Evolutionary conservation across 2,113 vertebrate genomes (phyloP).

Genomic region (Trogon melanurus): DNA sequence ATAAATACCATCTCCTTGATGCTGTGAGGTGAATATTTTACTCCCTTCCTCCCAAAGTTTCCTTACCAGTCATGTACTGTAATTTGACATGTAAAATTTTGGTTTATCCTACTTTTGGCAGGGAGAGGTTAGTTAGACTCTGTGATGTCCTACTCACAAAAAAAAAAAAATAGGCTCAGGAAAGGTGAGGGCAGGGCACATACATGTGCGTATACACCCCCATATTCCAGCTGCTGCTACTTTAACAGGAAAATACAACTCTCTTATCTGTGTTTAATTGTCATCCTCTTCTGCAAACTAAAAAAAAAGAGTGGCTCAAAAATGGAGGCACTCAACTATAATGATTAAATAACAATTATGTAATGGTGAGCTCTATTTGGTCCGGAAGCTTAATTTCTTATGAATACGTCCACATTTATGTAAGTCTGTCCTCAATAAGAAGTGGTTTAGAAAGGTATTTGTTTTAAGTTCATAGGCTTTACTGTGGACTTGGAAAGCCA

Average conservation of each 20-base stretch:
- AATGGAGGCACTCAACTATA: neutral
- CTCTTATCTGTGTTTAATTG: neutral
- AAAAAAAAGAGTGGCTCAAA: neutral
- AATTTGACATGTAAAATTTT: neutral
- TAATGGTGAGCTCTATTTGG: neutral
- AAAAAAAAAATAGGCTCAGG: neutral
- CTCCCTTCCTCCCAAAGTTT: neutral
- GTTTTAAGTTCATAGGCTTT: neutral
- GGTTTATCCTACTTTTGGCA: neutral
- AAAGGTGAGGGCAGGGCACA: rapidly evolving
- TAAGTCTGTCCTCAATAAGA: neutral
- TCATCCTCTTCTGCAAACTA: neutral
- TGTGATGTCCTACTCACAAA: neutral
- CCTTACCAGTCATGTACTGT: neutral
- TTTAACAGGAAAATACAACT: neutral
- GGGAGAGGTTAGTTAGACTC: neutral
- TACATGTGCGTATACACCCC: rapidly evolving
- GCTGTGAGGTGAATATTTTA: neutral
- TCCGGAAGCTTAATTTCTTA: neutral
- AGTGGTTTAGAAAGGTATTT: neutral
- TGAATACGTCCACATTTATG: neutral
- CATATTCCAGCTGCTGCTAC: neutral
- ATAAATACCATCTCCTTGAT: neutral
- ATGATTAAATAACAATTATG: neutral
- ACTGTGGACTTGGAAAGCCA: neutral